Evolutionary conservation across 2,888 invertebrate species (phyloP).

Genomic region (Yponomeuta evonymella): DNA sequence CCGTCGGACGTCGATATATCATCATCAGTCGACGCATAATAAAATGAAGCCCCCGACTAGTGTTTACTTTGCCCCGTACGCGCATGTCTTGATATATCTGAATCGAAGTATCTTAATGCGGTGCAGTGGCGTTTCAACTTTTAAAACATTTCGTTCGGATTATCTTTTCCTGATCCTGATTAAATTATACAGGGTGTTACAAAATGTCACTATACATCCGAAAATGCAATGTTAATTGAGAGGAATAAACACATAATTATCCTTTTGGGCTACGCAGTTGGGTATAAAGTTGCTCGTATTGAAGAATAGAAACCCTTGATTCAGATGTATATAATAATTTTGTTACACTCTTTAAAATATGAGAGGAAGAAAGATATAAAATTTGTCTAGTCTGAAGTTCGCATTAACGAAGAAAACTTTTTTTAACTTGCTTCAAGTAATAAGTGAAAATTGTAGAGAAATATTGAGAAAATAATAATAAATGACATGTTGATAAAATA

Average conservation of each 20-base stretch:
- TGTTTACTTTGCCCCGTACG: slow-evolving; percentile 54
- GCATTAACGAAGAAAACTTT: background rate
- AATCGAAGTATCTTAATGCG: background rate
- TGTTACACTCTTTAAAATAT: background rate
- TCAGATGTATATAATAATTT: background rate
- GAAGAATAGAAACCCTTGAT: too few relatives aligned
- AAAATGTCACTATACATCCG: too few relatives aligned
- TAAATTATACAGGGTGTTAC: too few relatives aligned
- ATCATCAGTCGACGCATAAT: slow-evolving; percentile 70
- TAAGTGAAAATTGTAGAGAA: background rate
- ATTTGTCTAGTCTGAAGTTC: background rate
- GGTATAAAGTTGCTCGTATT: too few relatives aligned
- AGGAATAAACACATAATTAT: too few relatives aligned
- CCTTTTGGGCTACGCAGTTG: too few relatives aligned
- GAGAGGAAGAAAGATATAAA: background rate
- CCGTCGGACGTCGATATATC: slow-evolving; percentile 72
- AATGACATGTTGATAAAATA: background rate
- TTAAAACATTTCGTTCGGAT: background rate
- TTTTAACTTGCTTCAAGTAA: background rate
- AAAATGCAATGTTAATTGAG: too few relatives aligned
- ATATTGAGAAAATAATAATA: background rate
- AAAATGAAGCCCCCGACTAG: slow-evolving; percentile 52
- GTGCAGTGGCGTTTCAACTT: background rate
- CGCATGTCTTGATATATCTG: slow-evolving; percentile 24
- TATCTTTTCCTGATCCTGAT: too few relatives aligned